Evolutionary conservation across 2,113 vertebrate species (phyloP).

Genomic region (Condylura cristata): DNA sequence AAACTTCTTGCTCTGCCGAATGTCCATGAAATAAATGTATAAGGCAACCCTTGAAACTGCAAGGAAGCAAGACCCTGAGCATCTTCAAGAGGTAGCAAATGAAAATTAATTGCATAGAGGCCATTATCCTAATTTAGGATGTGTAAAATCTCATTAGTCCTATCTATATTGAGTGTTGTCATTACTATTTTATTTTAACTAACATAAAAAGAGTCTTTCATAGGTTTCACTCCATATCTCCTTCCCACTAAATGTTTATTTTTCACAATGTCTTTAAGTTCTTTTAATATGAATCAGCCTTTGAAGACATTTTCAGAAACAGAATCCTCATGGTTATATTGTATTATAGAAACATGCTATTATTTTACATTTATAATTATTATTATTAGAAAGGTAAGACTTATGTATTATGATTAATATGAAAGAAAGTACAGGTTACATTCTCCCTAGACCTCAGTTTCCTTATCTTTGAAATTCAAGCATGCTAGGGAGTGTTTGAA

Average conservation of each 20-base stretch:
- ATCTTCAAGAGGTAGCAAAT: neutral
- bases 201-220: conserved; percentile 49
- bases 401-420: neutral
- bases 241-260: conserved; percentile 17
- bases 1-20: neutral
- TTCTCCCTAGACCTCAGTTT: neutral
- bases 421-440: neutral
- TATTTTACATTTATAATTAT: neutral
- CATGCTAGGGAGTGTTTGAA: neutral
- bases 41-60: neutral
- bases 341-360: neutral
- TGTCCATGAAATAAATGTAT: neutral
- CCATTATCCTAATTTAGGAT: conserved; percentile 34
- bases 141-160: conserved; percentile 33
- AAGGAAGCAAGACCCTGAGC: neutral
- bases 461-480: neutral
- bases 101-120: conserved; percentile 57
- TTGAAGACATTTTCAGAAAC: neutral
- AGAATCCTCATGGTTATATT: neutral
- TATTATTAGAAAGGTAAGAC: neutral
- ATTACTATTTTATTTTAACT: conserved; percentile 35
- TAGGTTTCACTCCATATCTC: neutral
- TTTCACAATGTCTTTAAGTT: conserved; percentile 30
- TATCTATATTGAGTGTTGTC: conserved; percentile 30
- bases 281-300: neutral